Evolutionary conservation across 1,140 invertebrate genomes (phyloP), one percentile per base, ranked within the genome.

Genomic region (Colletes gigas): DNA sequence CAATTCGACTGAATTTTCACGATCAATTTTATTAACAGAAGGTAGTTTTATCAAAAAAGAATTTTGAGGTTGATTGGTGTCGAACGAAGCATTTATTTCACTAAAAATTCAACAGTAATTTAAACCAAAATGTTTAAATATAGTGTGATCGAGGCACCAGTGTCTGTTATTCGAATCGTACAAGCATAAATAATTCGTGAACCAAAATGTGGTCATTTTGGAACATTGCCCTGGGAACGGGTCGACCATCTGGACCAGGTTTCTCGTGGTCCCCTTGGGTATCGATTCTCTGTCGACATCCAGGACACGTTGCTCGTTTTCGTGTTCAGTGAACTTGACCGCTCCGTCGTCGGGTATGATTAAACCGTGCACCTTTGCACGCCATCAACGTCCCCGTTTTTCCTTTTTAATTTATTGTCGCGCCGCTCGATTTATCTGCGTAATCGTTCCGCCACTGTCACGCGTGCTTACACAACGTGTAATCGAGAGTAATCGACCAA

Each of bases 401-500:
- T 63, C 67, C 76, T 55, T 75, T 78, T 83, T 78, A 85, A 86
- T 83, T 85, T 83, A 87, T 86, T 72, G 74, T 66, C 78, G 77
- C 81, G 81, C 78, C 85, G 81, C 83, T 87, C 86, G 89, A 85
- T 84, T 89, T 88, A 82, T 78, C 84, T 78, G 82, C 68, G 70
- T 85, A 75, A 87, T 75, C 67, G 41, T 7, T 44, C 65, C 60
- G 85, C 83, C 85, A 89, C 87, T 92, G 89, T 91, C 89, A 88
- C 88, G 88, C 87, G 82, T 86, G 88, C 84, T 92, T 91, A 86
- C 88, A 85, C 86, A 90, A 91, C 89, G 80, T 91, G 87, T 91
- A 92, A 92, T 92, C 89, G 88, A 71, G 84, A 84, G 88, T 92
- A 91, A 92, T 91, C 88, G 83, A 71, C 84, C 84, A 70, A 63